Base-by-base conservation (phyloP, 1,140 invertebrate species). In the Anastatus disparis region DNA sequence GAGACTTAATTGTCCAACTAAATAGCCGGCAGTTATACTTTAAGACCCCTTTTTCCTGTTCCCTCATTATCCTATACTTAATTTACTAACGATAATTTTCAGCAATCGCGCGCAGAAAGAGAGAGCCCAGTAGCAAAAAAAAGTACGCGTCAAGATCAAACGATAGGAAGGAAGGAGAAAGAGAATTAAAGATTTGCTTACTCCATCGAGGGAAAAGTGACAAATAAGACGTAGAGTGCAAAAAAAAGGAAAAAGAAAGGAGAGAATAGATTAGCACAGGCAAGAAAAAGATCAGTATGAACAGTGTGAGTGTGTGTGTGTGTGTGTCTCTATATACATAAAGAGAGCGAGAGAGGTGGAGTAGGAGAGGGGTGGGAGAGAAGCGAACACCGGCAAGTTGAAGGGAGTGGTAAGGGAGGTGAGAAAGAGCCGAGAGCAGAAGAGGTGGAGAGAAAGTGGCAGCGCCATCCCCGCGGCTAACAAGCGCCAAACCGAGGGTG, bases 401-500 rank as follows among this genome's bases (percentile, higher is more conserved):
- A 71, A 44, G 74, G 73, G 69, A 72, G 75, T 75, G 75, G 71
- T 74, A 71, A 70, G 70, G 64, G 70, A 75, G 55, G 70, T 67
- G 72, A 76, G 62, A 70, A 68, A 71, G 74, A 46, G 52, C 48
- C 62, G 64, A 22, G 38, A 58, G 58, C 73, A 70, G 75, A 70
- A 71, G 65, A 68, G 77, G 74, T 56, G 66, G 74, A 73, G 74
- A 75, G 78, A 77, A 77, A 77, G 74, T 75, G 72, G 73, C 73
- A 73, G 76, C 77, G 74, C 75, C 81, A 81, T 83, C 79, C 79
- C 81, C 81, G 50, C 48, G 58, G 67, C 58, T 85, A 84, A 84
- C 84, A 84, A 85, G 82, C 81, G 84, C 81, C n/a, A n/a, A n/a
- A n/a, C n/a, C 83, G 84, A 85, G 84, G 83, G 82, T 84, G 81